A percentile compares a stretch with the other conserved stretches of the same genome.
Evolutionary conservation across 2,113 vertebrate species (phyloP).

Genomic region (Oncorhynchus mykiss): DNA sequence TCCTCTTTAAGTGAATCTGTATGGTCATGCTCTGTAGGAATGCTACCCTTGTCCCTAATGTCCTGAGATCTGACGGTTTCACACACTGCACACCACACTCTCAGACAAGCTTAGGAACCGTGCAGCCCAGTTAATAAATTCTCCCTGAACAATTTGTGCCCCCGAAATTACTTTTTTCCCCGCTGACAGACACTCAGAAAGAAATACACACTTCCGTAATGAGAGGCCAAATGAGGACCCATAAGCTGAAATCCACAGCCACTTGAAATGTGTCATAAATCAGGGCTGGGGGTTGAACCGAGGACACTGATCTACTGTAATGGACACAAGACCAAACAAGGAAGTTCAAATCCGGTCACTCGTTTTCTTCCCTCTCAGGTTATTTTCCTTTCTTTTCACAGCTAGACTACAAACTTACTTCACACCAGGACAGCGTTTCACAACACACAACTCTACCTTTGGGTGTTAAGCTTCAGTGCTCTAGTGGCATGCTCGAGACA

Average conservation of each 20-base stretch:
- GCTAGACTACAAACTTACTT: neutral
- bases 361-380: neutral
- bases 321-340: neutral
- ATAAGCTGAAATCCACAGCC: neutral
- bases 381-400: neutral
- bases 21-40: no score
- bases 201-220: neutral
- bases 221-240: neutral
- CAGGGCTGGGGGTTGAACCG: neutral
- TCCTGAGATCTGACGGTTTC: neutral
- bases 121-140: no score
- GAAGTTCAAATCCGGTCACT: neutral
- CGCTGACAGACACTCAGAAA: neutral
- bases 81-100: neutral
- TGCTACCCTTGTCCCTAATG: no score
- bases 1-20: no score
- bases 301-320: neutral
- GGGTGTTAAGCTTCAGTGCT: no score
- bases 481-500: no score
- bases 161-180: neutral
- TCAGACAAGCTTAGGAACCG: neutral
- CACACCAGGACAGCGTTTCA: no score
- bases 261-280: no score
- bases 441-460: no score
- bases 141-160: no score